Evolutionary conservation across 1,140 invertebrate genomes (phyloP).

Genomic region (Lysiphlebus fabarum): DNA sequence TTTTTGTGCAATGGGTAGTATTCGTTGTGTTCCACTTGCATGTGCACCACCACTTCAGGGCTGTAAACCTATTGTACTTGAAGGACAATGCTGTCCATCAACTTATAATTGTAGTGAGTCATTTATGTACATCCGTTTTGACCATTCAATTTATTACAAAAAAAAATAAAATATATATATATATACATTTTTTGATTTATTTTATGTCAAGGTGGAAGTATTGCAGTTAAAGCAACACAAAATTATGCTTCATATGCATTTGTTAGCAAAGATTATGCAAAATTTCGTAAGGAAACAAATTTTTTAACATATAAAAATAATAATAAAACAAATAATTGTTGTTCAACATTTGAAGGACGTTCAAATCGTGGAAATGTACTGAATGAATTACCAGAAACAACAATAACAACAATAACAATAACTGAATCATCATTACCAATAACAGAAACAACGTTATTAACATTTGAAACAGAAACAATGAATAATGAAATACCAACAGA

Average conservation of each 20-base stretch:
- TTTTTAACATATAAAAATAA: slow-evolving; percentile 40
- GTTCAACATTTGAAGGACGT: slow-evolving; percentile 39
- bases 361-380: slow-evolving; percentile 40
- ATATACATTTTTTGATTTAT: neutral
- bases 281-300: slow-evolving; percentile 56
- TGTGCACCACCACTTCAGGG: slow-evolving; percentile 72
- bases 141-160: neutral
- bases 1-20: slow-evolving; percentile 72
- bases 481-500: slow-evolving; percentile 49
- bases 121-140: slow-evolving; percentile 20
- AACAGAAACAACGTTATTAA: slow-evolving; percentile 36
- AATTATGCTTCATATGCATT: slow-evolving; percentile 58
- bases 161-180: neutral
- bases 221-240: slow-evolving; percentile 56
- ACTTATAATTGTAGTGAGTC: slow-evolving; percentile 76
- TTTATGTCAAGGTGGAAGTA: slow-evolving; percentile 50
- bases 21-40: slow-evolving; percentile 72
- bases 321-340: slow-evolving; percentile 10
- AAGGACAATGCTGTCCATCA: slow-evolving; percentile 78
- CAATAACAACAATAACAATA: slow-evolving; percentile 17
- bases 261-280: slow-evolving; percentile 59
- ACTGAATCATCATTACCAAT: slow-evolving; percentile 31
- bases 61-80: slow-evolving; percentile 71
- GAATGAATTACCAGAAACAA: slow-evolving; percentile 20
- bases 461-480: slow-evolving; percentile 44